phyloP scores from a whole-genome alignment of 2,113 vertebrate species.

The Nettapus auritus region DNA sequence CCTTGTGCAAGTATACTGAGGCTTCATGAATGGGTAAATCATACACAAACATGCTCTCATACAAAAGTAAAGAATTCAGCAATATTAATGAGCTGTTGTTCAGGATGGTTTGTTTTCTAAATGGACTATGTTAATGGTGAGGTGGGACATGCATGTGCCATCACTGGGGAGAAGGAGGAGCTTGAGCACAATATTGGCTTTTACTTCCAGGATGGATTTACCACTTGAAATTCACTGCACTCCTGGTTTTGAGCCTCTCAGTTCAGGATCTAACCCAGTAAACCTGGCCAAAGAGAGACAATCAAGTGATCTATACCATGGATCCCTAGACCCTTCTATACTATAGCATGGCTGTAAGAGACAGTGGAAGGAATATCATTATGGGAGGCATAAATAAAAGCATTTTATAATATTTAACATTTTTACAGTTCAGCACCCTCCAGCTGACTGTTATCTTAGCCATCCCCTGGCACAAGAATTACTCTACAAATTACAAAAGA shows the following conservation, averaged over 20 bases:
- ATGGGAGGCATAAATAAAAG: neutral
- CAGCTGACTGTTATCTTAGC: neutral
- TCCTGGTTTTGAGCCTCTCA: neutral
- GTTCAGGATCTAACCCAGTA: neutral
- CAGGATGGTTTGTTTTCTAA: neutral
- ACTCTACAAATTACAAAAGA: neutral
- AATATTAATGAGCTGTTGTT: neutral
- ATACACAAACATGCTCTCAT: neutral
- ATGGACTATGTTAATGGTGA: neutral
- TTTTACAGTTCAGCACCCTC: neutral
- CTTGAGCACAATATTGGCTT: neutral
- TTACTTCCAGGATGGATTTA: neutral
- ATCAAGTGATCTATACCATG: neutral
- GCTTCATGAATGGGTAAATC: neutral
- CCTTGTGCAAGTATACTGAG: neutral
- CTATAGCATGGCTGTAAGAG: rapidly evolving
- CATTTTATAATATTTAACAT: neutral
- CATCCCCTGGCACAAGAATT: neutral
- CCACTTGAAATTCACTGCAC: neutral
- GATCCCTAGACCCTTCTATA: neutral
- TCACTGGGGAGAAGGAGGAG: neutral
- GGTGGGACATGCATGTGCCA: neutral
- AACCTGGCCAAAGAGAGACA: neutral
- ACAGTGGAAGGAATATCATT: neutral
- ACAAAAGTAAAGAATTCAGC: neutral